phyloP scores from a whole-genome alignment of 1,140 invertebrate genomes.

The Archivesica marissinica region DNA sequence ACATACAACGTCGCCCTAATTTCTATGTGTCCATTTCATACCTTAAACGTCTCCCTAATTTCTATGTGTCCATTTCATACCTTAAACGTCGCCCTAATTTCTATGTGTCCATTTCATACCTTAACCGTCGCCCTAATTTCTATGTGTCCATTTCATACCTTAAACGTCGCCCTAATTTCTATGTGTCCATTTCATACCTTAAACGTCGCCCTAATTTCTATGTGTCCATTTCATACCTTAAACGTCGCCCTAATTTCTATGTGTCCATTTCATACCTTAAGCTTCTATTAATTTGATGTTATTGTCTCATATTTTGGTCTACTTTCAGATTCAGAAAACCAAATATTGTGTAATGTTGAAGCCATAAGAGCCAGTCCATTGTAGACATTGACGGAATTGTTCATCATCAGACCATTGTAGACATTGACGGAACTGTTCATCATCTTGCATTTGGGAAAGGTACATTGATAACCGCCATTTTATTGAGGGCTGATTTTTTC shows the following conservation, averaged over 20 bases:
- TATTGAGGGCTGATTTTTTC: background rate
- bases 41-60: too few relatives aligned
- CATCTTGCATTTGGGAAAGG: background rate
- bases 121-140: too few relatives aligned
- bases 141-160: too few relatives aligned
- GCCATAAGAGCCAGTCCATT: background rate
- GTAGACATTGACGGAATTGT: background rate
- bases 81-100: too few relatives aligned
- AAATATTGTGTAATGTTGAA: background rate
- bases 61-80: too few relatives aligned
- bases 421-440: background rate
- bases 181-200: background rate
- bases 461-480: background rate
- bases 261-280: background rate
- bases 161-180: too few relatives aligned
- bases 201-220: background rate
- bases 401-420: background rate
- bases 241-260: background rate
- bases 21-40: too few relatives aligned
- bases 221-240: background rate
- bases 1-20: too few relatives aligned
- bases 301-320: background rate
- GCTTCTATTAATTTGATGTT: background rate
- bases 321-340: background rate
- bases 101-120: too few relatives aligned